Evolutionary conservation across 2,797 vertebrate species (phyloP), one percentile per base, ranked within the genome.

Genomic region (Ctenopoma kingsleyae): DNA sequence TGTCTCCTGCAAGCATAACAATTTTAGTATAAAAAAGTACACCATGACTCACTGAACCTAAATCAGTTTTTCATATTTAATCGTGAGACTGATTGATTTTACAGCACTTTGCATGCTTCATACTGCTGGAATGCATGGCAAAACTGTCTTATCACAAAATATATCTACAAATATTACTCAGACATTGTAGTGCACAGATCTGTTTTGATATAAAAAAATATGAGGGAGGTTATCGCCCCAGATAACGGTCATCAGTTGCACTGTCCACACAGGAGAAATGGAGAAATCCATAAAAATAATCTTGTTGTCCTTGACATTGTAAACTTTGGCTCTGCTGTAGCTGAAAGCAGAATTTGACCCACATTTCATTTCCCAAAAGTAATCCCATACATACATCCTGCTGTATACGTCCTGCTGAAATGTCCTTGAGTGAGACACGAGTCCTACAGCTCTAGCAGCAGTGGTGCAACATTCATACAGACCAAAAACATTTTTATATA

Each of bases 301-400:
- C 25, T 30, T n/a, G 41, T 61, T 55, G 71, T 69, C 82, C 78
- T 89, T 82, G 78, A 79, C 72, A 43, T 10, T n/a, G 17, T 65
- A 46, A 57, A 67, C 71, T 67, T 54, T 6, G 19, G 48, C 67
- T 41, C 17, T 2, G 1, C 44, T 47, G 35, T 50, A 40, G 55
- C 68, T 53, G 8, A 81, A 60, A 74, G 62, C 47, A 36, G 38
- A 77, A 52, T 77, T 80, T 64, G 59, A 80, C 72, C 57, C 73
- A 53, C 71, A 61, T 81, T 65, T 69, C 35, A 48, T 74, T 62
- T 69, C 73, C 65, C 76, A 52, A 62, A 78, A 54, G 79, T 59
- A 59, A 60, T 64, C 61, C 52, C 12, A 30, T 53, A 32, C 30
- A 4, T 30, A 23, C 20, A 30, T 74, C 54, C 71, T 40, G 43